Conservation (phyloP, 2,113 vertebrate species). For the Petrocephalus zakoni region DNA sequence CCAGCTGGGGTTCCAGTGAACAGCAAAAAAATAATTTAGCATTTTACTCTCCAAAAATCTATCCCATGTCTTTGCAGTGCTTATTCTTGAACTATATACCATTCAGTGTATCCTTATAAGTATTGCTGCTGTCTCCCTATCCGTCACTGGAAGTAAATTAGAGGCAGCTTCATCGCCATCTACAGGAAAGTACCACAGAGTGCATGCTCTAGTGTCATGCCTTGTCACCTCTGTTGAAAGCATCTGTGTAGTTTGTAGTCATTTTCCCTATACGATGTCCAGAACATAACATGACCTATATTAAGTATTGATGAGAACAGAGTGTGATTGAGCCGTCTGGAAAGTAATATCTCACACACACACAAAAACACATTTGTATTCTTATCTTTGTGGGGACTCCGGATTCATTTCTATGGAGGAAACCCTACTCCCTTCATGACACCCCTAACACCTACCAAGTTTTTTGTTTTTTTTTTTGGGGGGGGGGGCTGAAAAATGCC, state of each 20-base stretch:
- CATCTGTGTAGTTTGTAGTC: not conserved
- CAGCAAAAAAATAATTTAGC: not conserved
- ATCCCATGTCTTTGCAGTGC: not conserved
- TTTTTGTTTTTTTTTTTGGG: too few species aligned
- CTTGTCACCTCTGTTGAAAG: not conserved
- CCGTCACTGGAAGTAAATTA: not conserved
- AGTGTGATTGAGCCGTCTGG: not conserved
- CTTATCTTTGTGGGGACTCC: not conserved
- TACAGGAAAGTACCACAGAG: not conserved
- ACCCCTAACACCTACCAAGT: too few species aligned
- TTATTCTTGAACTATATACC: not conserved
- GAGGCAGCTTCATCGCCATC: conserved; percentile 4
- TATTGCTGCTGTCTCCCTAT: not conserved
- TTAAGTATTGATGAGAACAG: not conserved
- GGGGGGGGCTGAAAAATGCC: too few species aligned
- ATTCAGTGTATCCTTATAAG: not conserved
- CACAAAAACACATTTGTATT: not conserved
- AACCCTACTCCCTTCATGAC: not conserved
- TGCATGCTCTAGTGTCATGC: not conserved
- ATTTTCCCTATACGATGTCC: not conserved
- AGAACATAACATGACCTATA: not conserved
- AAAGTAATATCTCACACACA: not conserved
- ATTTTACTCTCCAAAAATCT: not conserved
- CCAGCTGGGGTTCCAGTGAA: too few species aligned
- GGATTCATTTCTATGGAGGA: not conserved